These are phyloP conservation scores for Xyrauchen texanus DNA, from an alignment of 2,113 vertebrate genomes.

Conservation along the genomic window DNA sequence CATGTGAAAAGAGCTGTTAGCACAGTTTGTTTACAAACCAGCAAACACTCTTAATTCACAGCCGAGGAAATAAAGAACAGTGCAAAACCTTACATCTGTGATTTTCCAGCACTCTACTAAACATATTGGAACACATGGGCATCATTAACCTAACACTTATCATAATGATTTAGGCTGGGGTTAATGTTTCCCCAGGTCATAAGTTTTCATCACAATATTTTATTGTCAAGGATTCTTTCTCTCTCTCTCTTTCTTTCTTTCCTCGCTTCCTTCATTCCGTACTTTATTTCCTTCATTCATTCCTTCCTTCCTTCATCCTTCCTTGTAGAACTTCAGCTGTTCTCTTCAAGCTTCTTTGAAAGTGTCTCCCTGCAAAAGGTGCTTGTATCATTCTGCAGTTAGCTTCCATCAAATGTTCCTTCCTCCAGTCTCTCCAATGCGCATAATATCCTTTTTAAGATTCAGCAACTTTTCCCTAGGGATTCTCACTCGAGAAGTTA, in stretches of 20 bases:
- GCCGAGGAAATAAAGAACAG: slow-evolving; percentile 74
- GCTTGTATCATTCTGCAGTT: slow-evolving; percentile 21
- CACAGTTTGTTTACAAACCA: slow-evolving; percentile 77
- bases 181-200: slow-evolving; percentile 28
- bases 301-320: background rate
- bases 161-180: slow-evolving; percentile 67
- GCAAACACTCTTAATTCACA: slow-evolving; percentile 75
- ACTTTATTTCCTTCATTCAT: background rate
- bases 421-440: slow-evolving; percentile 25
- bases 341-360: too few relatives aligned
- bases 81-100: slow-evolving; percentile 66
- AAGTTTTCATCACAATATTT: background rate
- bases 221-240: background rate
- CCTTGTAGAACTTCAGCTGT: too few relatives aligned
- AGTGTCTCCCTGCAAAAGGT: slow-evolving; percentile 2
- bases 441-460: slow-evolving; percentile 37
- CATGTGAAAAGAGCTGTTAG: slow-evolving; percentile 75
- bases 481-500: slow-evolving; percentile 38
- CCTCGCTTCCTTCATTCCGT: background rate
- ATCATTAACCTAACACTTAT: slow-evolving; percentile 74
- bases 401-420: slow-evolving; percentile 25
- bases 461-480: slow-evolving; percentile 36
- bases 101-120: slow-evolving; percentile 40
- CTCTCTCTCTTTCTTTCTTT: background rate
- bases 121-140: slow-evolving; percentile 46